Percentiles rank a stretch among this genome's conserved stretches.
Conservation (phyloP, 2,888 invertebrate species). For the Aphidius colemani region DNA sequence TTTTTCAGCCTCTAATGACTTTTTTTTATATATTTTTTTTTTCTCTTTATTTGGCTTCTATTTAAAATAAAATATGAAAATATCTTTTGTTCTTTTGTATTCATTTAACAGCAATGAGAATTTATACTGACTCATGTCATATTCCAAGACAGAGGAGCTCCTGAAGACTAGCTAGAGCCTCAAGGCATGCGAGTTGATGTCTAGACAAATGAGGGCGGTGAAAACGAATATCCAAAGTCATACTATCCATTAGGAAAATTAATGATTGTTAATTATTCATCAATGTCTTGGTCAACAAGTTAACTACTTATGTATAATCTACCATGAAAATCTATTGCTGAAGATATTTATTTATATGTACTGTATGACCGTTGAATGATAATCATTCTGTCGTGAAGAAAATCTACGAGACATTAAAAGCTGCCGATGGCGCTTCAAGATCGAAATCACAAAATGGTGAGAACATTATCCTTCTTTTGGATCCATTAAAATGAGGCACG, state of each 20-base stretch:
- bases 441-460: too few relatives aligned
- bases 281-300: slow-evolving; percentile 13
- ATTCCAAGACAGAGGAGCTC: neutral
- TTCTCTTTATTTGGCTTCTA: slow-evolving; percentile 11
- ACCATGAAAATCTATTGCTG: slow-evolving; percentile 15
- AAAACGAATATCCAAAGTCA: slow-evolving; percentile 34
- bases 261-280: slow-evolving; percentile 47
- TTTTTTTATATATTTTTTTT: slow-evolving; percentile 34
- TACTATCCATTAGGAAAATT: slow-evolving; percentile 50
- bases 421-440: slow-evolving; percentile 1
- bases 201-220: slow-evolving; percentile 36
- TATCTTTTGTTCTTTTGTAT: neutral
- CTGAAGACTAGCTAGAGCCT: neutral
- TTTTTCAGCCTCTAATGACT: slow-evolving; percentile 44
- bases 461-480: too few relatives aligned
- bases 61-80: neutral
- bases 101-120: neutral
- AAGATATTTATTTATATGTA: slow-evolving; percentile 8
- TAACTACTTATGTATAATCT: slow-evolving; percentile 29
- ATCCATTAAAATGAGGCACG: too few relatives aligned
- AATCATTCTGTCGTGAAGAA: neutral
- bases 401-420: slow-evolving; percentile 4
- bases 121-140: neutral
- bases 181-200: slow-evolving; percentile 26
- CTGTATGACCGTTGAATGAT: neutral